Percentiles rank a stretch among this genome's conserved stretches.
Conservation (phyloP, 2,888 invertebrate species). For the Xanthia icteritia region DNA sequence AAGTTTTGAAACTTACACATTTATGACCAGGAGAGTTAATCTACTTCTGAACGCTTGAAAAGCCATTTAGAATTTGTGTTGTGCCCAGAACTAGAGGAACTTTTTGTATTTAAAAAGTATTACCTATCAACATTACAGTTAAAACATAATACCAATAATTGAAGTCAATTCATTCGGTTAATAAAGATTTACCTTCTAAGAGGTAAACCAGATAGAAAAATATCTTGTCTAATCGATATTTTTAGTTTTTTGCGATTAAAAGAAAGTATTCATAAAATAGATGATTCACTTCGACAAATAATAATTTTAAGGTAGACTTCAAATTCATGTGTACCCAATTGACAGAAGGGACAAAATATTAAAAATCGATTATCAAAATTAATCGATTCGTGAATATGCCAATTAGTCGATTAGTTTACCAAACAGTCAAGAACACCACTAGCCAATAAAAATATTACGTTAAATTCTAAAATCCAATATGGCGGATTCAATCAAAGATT, state of each 20-base stretch:
- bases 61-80: slow-evolving; percentile 24
- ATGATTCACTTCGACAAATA: background rate
- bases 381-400: background rate
- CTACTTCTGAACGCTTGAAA: slow-evolving; percentile 39
- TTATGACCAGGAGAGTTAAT: background rate
- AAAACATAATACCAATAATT: slow-evolving; percentile 22
- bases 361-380: background rate
- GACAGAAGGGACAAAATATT: background rate
- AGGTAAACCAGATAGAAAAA: background rate
- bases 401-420: slow-evolving; percentile 27
- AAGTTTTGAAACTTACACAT: slow-evolving; percentile 13
- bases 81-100: slow-evolving; percentile 2
- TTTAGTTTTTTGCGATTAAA: background rate
- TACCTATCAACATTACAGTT: background rate
- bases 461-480: slow-evolving; percentile 40
- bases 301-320: background rate
- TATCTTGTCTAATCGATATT: background rate
- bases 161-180: slow-evolving; percentile 15
- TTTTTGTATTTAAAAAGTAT: slow-evolving; percentile 48
- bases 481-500: slow-evolving; percentile 52
- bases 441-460: slow-evolving; percentile 23
- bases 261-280: background rate
- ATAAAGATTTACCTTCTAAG: background rate
- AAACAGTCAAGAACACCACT: slow-evolving; percentile 20
- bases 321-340: background rate